Percentiles rank a stretch among this genome's conserved stretches.
Conservation (phyloP, 2,797 vertebrate species). For the Sarcophilus harrisii region DNA sequence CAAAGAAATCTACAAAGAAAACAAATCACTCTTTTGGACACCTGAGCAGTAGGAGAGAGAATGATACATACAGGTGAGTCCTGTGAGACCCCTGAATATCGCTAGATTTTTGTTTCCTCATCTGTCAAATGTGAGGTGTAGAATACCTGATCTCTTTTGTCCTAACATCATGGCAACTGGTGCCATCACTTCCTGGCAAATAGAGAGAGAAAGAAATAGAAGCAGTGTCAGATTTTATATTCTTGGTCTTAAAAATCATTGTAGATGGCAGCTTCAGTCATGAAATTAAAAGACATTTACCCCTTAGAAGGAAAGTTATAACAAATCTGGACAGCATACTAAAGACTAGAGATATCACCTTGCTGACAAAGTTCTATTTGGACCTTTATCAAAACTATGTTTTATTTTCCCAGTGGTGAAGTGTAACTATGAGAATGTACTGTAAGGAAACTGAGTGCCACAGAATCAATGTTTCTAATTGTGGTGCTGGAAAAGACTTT, state of each 20-base stretch:
- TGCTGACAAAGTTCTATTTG: too few relatives aligned
- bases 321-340: neutral
- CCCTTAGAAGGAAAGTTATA: neutral
- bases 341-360: neutral
- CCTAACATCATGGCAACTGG: neutral
- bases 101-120: neutral
- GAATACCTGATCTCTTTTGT: neutral
- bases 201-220: neutral
- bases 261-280: neutral
- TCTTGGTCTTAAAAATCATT: neutral
- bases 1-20: neutral
- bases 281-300: neutral
- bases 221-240: neutral
- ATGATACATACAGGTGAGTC: neutral
- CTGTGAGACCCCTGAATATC: neutral
- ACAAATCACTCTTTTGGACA: neutral
- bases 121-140: neutral
- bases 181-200: neutral
- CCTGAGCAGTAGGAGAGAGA: neutral
- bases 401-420: neutral
- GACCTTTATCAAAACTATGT: too few relatives aligned
- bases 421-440: neutral
- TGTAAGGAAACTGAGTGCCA: neutral
- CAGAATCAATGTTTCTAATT: neutral
- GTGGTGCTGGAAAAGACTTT: neutral